phyloP scores from a whole-genome alignment of 2,888 invertebrate genomes.

The Plutella xylostella region DNA sequence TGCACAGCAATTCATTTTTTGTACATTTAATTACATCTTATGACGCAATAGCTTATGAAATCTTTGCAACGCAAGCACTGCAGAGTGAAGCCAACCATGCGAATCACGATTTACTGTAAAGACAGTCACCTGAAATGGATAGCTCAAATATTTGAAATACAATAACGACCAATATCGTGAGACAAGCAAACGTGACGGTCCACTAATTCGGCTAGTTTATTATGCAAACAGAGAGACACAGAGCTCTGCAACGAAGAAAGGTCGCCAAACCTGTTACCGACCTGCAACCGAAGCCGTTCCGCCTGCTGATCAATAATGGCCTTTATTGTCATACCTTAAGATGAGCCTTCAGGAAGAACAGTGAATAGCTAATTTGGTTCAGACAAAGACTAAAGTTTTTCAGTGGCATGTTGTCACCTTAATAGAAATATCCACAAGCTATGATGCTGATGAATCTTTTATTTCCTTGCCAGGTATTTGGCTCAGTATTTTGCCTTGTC shows the following conservation, averaged over 20 bases:
- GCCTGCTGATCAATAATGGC: background rate
- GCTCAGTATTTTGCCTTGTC: too few relatives aligned
- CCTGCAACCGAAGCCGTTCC: background rate
- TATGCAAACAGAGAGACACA: slow-evolving; percentile 12
- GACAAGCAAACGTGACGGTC: slow-evolving; percentile 4
- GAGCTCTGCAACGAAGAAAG: slow-evolving; percentile 43
- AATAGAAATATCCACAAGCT: too few relatives aligned
- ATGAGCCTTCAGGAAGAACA: background rate
- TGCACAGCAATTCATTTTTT: too few relatives aligned
- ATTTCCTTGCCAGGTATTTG: too few relatives aligned
- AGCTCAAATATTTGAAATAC: slow-evolving; percentile 8
- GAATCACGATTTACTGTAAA: too few relatives aligned
- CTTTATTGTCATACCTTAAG: background rate
- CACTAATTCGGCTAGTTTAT: slow-evolving; percentile 13
- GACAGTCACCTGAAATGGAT: too few relatives aligned
- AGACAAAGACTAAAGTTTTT: background rate
- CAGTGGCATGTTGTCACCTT: slow-evolving; percentile 4
- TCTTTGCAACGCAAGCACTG: too few relatives aligned
- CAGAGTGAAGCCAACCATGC: too few relatives aligned
- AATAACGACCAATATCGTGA: slow-evolving; percentile 11
- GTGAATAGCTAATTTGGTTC: background rate
- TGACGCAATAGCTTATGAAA: too few relatives aligned
- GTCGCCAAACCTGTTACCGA: slow-evolving; percentile 57
- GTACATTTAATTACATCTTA: too few relatives aligned
- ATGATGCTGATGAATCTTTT: too few relatives aligned